phyloP scores from a whole-genome alignment of 2,113 vertebrate species.

The Apus apus region DNA sequence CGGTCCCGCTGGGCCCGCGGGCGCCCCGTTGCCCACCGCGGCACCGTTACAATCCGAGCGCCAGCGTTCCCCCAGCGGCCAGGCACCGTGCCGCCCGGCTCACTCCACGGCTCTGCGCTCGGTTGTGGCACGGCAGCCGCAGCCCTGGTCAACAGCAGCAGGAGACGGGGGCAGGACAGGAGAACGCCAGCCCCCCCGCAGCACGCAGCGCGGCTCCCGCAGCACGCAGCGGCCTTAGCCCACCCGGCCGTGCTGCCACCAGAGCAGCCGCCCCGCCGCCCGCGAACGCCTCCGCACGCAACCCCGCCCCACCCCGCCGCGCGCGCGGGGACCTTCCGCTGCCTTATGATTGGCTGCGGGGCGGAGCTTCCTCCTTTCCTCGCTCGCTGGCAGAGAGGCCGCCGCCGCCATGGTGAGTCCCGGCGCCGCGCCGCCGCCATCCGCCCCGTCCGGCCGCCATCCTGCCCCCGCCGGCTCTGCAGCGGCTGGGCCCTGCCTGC shows the following conservation, averaged over 20 bases:
- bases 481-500: fast-evolving
- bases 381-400: neutral
- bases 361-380: slow-evolving; percentile 71
- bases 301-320: too few relatives aligned
- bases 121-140: fast-evolving
- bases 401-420: neutral
- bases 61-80: fast-evolving
- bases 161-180: fast-evolving
- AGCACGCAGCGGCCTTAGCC: too few relatives aligned
- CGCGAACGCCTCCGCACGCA: too few relatives aligned
- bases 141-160: fast-evolving
- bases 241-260: too few relatives aligned
- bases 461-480: neutral
- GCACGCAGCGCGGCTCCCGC: neutral
- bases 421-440: fast-evolving
- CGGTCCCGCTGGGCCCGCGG: too few relatives aligned
- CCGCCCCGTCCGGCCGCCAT: neutral
- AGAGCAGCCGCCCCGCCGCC: too few relatives aligned
- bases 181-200: fast-evolving
- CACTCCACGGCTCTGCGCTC: fast-evolving
- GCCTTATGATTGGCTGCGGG: slow-evolving; percentile 72
- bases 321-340: too few relatives aligned
- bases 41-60: too few relatives aligned
- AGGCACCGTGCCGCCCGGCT: fast-evolving
- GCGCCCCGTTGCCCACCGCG: fast-evolving